Evolutionary conservation across 2,888 invertebrate species (phyloP).

Genomic region (Achlya flavicornis): DNA sequence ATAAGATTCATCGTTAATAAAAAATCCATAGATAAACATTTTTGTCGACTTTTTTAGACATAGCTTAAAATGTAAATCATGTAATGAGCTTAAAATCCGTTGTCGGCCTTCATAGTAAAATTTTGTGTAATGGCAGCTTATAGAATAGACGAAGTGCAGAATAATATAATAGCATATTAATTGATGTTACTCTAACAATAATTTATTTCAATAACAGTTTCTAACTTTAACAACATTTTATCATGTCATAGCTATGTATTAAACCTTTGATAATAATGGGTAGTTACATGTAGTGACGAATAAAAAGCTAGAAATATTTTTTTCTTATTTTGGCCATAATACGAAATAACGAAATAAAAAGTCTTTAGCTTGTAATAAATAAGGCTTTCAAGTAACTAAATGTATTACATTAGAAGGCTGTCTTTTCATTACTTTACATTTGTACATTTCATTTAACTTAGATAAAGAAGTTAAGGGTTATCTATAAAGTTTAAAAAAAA

Average conservation of each 20-base stretch:
- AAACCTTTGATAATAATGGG: too few species aligned
- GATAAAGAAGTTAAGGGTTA: background rate
- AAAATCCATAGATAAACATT: too few species aligned
- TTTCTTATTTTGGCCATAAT: constrained; percentile 13
- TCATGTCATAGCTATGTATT: too few species aligned
- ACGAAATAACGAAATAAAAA: constrained; percentile 15
- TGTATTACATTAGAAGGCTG: background rate
- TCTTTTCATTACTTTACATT: background rate
- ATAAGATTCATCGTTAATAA: too few species aligned
- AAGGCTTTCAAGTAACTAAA: background rate
- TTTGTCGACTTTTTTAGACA: too few species aligned
- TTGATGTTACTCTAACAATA: background rate
- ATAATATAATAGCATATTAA: background rate
- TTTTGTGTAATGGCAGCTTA: background rate
- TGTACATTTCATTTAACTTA: background rate
- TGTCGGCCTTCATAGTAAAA: background rate
- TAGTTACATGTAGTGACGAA: background rate
- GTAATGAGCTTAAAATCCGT: background rate
- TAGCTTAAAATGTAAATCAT: too few species aligned
- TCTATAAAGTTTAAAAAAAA: background rate
- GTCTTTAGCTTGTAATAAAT: too few species aligned
- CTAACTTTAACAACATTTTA: background rate
- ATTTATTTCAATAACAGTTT: background rate
- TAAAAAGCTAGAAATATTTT: background rate
- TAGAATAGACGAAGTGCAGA: background rate